Evolutionary conservation across 2,888 invertebrate species (phyloP).

Genomic region (Chymomyza fuscimana): DNA sequence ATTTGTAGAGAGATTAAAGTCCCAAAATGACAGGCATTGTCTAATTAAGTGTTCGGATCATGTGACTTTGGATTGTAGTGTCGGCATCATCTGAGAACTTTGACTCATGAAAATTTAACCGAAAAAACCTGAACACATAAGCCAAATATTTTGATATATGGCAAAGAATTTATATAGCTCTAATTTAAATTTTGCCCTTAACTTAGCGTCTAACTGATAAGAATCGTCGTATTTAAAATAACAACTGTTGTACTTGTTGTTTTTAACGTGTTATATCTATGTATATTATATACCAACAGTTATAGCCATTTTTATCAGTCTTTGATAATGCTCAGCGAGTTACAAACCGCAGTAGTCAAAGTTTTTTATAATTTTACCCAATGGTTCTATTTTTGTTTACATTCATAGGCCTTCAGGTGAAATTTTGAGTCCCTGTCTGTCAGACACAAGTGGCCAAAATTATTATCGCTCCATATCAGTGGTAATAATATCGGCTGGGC

Average conservation of each 20-base stretch:
- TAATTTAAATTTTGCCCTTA: background rate
- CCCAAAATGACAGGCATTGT: background rate
- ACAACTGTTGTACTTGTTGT: background rate
- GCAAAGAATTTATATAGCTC: background rate
- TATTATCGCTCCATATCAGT: conserved; percentile 32
- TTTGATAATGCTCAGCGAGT: background rate
- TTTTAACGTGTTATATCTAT: background rate
- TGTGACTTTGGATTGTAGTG: background rate
- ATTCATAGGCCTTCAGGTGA: conserved; percentile 1
- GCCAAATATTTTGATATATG: background rate
- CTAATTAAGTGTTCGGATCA: background rate
- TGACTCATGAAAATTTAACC: background rate
- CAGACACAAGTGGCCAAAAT: conserved; percentile 35
- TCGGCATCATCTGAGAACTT: background rate
- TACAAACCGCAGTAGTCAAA: background rate
- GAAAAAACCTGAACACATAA: background rate
- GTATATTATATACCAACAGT: too few species aligned
- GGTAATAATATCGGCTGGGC: background rate
- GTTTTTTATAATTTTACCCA: conserved; percentile 9
- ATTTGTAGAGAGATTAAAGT: background rate
- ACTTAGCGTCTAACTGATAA: background rate
- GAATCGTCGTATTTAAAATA: background rate
- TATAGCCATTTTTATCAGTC: background rate
- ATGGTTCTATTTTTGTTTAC: conserved; percentile 9
- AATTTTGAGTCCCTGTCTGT: conserved; percentile 25